Percentiles rank a stretch among this genome's conserved stretches.
Evolutionary conservation across 23 tunicate species (phyloP).

Genomic region (Halocynthia roretzi): DNA sequence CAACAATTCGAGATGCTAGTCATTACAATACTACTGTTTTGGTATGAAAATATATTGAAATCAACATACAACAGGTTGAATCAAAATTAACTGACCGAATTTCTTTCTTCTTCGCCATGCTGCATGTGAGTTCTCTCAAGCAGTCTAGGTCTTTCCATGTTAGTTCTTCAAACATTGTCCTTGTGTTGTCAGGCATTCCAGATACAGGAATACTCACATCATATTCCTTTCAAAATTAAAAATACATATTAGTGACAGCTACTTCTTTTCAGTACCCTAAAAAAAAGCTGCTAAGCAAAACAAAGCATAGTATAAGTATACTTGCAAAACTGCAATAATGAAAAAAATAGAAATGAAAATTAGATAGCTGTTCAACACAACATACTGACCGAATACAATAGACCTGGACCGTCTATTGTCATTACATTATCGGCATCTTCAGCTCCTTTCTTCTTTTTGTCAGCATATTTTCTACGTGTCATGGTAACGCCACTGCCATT

Average conservation of each 20-base stretch:
- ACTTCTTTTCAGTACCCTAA: neutral
- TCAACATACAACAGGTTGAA: neutral
- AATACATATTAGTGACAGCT: neutral
- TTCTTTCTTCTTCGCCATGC: slow-evolving; percentile 47
- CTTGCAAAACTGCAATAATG: neutral
- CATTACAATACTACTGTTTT: slow-evolving; percentile 1
- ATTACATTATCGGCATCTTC: neutral
- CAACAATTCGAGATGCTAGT: neutral
- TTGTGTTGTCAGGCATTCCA: neutral
- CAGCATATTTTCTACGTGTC: slow-evolving; percentile 18
- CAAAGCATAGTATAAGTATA: neutral
- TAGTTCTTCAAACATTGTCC: slow-evolving; percentile 11
- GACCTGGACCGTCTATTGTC: too few species aligned
- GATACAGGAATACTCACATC: neutral
- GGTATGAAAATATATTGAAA: neutral
- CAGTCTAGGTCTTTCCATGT: slow-evolving; percentile 44
- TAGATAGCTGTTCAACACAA: slow-evolving; percentile 11
- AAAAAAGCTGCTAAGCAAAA: neutral
- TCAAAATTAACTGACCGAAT: slow-evolving; percentile 24
- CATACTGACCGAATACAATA: neutral
- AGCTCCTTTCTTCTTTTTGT: slow-evolving; percentile 2
- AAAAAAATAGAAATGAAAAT: neutral
- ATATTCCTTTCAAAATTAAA: neutral
- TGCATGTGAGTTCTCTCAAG: slow-evolving; percentile 34
- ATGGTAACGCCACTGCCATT: slow-evolving; percentile 30